Percentiles rank a stretch among this genome's conserved stretches.
Evolutionary conservation across 2,888 invertebrate species (phyloP).

Genomic region (Portevinia maculata): DNA sequence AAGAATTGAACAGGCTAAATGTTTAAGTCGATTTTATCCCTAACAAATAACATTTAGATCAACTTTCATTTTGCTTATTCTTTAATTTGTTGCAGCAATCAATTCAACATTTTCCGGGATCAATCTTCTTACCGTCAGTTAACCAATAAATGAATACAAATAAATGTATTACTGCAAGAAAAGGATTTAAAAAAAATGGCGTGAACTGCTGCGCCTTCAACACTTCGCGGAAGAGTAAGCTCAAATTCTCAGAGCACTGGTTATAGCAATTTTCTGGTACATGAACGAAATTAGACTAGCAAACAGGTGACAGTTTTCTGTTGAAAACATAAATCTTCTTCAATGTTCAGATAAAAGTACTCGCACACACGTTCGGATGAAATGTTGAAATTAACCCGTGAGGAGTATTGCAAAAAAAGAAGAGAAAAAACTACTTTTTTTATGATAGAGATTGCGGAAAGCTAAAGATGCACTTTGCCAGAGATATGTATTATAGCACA

Average conservation of each 20-base stretch:
- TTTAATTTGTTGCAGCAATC: conserved; percentile 6
- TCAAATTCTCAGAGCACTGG: conserved; percentile 17
- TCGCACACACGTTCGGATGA: background rate
- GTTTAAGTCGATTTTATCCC: background rate
- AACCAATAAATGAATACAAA: conserved; percentile 10
- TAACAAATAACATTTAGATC: background rate
- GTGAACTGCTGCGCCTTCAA: background rate
- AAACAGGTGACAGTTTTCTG: conserved; percentile 38
- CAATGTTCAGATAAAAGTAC: conserved; percentile 21
- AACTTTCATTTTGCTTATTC: background rate
- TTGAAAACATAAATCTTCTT: conserved; percentile 35
- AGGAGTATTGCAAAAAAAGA: conserved; percentile 23
- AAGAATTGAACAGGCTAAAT: no score
- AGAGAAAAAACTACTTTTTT: background rate
- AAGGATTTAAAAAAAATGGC: no score
- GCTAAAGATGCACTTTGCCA: conserved; percentile 5
- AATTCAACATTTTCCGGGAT: conserved; percentile 11
- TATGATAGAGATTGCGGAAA: background rate
- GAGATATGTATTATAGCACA: background rate
- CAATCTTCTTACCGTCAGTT: conserved; percentile 8
- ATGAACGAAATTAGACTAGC: conserved; percentile 30
- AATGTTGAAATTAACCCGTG: conserved; percentile 21
- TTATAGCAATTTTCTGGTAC: conserved; percentile 33
- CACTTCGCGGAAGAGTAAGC: background rate
- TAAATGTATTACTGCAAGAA: no score